These are phyloP conservation scores for Babylonia areolata DNA, from an alignment of 1,140 invertebrate species.

Conservation along the genomic window DNA sequence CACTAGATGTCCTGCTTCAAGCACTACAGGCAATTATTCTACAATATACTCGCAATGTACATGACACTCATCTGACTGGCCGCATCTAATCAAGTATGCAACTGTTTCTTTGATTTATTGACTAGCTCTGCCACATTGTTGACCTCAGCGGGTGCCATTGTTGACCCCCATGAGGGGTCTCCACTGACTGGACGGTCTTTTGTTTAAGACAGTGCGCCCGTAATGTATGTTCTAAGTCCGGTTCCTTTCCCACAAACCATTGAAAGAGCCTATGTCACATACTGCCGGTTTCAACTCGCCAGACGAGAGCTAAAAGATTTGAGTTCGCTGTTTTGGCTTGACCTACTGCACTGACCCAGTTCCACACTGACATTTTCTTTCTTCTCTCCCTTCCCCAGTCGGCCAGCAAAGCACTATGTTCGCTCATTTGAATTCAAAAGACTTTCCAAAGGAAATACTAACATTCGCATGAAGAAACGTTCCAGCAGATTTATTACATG, in stretches of 20 bases:
- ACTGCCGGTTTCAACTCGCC: neutral
- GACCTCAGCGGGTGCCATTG: neutral
- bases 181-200: neutral
- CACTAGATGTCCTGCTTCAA: no score
- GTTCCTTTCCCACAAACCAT: neutral
- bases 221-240: neutral
- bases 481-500: neutral
- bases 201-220: no score
- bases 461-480: neutral
- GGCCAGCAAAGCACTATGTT: neutral
- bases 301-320: neutral
- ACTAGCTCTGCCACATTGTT: neutral
- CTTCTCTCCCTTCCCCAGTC: neutral
- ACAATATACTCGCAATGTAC: no score
- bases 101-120: neutral
- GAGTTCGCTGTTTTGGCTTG: conserved; percentile 18
- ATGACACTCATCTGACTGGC: no score
- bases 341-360: conserved; percentile 32
- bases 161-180: neutral
- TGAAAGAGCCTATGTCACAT: neutral
- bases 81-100: neutral
- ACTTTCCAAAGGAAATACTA: neutral
- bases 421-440: neutral
- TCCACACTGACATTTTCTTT: conserved; percentile 24
- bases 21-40: no score